Percentiles rank a stretch among this genome's conserved stretches.
Conservation (phyloP, 2,797 vertebrate species). For the Eidolon dupreanum region DNA sequence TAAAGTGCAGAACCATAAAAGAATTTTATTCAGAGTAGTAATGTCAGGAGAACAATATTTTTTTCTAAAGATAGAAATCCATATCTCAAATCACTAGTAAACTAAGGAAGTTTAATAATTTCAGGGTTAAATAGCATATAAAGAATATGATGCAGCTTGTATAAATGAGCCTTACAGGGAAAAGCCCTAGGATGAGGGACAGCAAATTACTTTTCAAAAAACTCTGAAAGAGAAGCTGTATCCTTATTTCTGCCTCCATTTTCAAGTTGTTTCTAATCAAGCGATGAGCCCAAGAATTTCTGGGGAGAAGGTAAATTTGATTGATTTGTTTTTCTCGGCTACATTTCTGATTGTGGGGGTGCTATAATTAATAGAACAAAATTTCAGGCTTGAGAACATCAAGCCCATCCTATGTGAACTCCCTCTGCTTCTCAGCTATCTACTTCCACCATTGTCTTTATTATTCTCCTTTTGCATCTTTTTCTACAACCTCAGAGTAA, state of each 20-base stretch:
- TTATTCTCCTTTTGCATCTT: background rate
- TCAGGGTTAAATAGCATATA: background rate
- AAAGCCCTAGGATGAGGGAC: background rate
- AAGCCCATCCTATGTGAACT: background rate
- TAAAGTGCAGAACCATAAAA: background rate
- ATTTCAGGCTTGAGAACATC: background rate
- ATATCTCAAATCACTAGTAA: slow-evolving; percentile 26
- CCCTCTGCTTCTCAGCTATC: background rate
- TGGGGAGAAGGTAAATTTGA: background rate
- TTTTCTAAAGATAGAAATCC: slow-evolving; percentile 20
- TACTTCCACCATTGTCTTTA: background rate
- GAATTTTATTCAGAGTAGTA: background rate
- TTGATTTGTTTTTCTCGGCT: background rate
- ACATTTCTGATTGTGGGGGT: background rate
- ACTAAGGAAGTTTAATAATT: background rate
- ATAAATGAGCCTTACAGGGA: background rate
- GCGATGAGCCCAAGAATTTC: background rate
- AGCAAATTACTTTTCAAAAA: slow-evolving; percentile 12
- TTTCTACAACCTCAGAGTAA: background rate
- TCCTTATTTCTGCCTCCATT: background rate
- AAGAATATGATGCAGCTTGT: background rate
- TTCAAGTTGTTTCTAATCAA: slow-evolving; percentile 48
- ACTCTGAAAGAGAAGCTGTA: background rate
- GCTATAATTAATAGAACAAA: slow-evolving; percentile 45
- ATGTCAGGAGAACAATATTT: background rate